Evolutionary conservation across 1,140 invertebrate genomes (phyloP).

Genomic region (Drosophila sp.): DNA sequence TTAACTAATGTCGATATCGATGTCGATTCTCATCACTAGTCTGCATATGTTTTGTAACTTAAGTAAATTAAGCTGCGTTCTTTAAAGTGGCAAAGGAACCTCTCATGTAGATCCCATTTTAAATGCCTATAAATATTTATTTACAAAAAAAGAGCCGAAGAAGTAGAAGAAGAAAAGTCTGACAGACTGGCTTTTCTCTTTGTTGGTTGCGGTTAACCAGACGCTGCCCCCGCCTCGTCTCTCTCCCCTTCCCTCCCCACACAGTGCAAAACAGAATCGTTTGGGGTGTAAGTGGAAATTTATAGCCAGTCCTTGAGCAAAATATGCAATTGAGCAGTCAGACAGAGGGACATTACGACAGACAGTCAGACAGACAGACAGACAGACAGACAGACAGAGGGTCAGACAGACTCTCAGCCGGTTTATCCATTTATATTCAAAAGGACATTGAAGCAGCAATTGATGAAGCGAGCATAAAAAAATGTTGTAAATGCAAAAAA

Average conservation of each 20-base stretch:
- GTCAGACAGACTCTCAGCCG: constrained; percentile 2
- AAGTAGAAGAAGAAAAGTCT: constrained; percentile 3
- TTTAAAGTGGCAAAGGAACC: constrained; percentile 8
- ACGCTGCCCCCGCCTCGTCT: constrained; percentile 4
- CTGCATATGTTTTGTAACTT: constrained; percentile 52
- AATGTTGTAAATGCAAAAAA: constrained; percentile 51
- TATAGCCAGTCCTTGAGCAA: constrained; percentile 51
- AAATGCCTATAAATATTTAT: constrained; percentile 77
- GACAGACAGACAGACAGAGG: not conserved
- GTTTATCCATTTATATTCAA: constrained; percentile 54
- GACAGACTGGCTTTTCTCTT: constrained; percentile 5
- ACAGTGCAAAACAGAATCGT: constrained; percentile 1
- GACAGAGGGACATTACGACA: constrained; percentile 9
- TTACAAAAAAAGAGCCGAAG: constrained; percentile 38
- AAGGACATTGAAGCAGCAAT: constrained; percentile 53
- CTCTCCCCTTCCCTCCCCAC: too few relatives aligned
- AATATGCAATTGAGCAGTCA: constrained; percentile 50
- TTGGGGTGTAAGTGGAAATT: constrained; percentile 49
- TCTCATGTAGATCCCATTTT: constrained; percentile 58
- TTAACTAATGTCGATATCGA: too few relatives aligned
- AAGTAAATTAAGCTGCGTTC: constrained; percentile 69
- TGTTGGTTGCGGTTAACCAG: constrained; percentile 46
- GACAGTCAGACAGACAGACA: constrained; percentile 12
- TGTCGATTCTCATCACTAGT: too few relatives aligned
- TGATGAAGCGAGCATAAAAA: constrained; percentile 51